Conservation (phyloP, 1,140 invertebrate genomes). For the Archegozetes longisetosus region DNA sequence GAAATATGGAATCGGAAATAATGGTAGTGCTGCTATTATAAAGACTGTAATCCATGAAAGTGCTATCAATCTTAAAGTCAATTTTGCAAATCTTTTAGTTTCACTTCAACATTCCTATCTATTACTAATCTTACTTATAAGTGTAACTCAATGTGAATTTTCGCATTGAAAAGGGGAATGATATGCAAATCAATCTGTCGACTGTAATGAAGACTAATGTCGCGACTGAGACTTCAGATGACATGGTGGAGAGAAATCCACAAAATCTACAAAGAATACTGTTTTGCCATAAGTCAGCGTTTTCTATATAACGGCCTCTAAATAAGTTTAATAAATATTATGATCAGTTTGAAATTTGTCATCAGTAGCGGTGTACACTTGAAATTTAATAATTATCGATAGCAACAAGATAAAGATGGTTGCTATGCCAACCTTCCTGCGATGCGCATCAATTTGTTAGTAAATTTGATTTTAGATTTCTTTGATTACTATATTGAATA, state of each 20-base stretch:
- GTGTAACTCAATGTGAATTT: slow-evolving; percentile 39
- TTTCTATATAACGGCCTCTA: slow-evolving; percentile 31
- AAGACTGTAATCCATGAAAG: slow-evolving; percentile 47
- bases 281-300: slow-evolving; percentile 31
- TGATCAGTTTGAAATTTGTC: too few species aligned
- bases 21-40: slow-evolving; percentile 45
- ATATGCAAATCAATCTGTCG: slow-evolving; percentile 52
- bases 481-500: too few species aligned
- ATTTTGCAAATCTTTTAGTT: neutral
- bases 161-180: slow-evolving; percentile 42
- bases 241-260: slow-evolving; percentile 34
- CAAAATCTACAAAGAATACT: slow-evolving; percentile 31
- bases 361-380: too few species aligned
- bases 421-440: too few species aligned
- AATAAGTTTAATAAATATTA: neutral
- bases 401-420: too few species aligned
- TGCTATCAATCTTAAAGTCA: slow-evolving; percentile 28
- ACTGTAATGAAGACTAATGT: slow-evolving; percentile 58
- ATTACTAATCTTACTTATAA: slow-evolving; percentile 25
- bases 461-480: too few species aligned
- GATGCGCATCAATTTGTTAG: too few species aligned
- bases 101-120: neutral
- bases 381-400: too few species aligned
- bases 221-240: slow-evolving; percentile 45
- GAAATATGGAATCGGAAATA: slow-evolving; percentile 40